Conservation (phyloP, 2,888 invertebrate species). For the Drosophila neutralis region DNA sequence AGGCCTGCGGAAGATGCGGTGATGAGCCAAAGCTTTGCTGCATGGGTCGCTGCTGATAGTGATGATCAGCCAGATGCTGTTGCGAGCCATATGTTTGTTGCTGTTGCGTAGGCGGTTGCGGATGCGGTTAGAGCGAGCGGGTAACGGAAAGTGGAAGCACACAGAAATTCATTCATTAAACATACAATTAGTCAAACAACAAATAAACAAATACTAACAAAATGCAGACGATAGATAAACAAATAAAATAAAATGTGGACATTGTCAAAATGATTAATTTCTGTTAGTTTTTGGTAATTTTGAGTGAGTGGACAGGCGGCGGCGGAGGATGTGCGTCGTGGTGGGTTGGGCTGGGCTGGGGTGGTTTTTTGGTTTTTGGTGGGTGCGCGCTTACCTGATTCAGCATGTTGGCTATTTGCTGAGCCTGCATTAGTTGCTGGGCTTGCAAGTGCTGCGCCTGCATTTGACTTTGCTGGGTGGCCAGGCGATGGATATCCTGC, state of each 20-base stretch:
- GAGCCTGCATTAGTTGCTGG: constrained; percentile 86
- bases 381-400: constrained; percentile 81
- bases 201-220: constrained; percentile 4
- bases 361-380: not conserved
- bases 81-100: constrained; percentile 86
- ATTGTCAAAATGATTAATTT: constrained; percentile 4
- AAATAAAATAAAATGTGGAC: not conserved
- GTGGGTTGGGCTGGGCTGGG: not conserved
- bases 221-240: not conserved
- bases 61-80: constrained; percentile 85
- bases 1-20: constrained; percentile 84
- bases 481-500: constrained; percentile 95
- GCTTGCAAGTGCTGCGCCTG: constrained; percentile 87
- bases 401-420: constrained; percentile 86
- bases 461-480: constrained; percentile 92
- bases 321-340: constrained; percentile 5
- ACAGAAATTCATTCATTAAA: constrained; percentile 19
- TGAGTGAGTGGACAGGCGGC: constrained; percentile 20
- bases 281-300: constrained; percentile 24
- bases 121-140: constrained; percentile 51
- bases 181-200: constrained; percentile 30
- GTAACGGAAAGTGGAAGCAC: not conserved
- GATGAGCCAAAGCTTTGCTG: constrained; percentile 84
- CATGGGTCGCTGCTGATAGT: constrained; percentile 82
- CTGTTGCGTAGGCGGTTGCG: constrained; percentile 23